Percentiles rank a stretch among this genome's conserved stretches.
phyloP scores from a whole-genome alignment of 2,888 invertebrate species.

The Patella pellucida region DNA sequence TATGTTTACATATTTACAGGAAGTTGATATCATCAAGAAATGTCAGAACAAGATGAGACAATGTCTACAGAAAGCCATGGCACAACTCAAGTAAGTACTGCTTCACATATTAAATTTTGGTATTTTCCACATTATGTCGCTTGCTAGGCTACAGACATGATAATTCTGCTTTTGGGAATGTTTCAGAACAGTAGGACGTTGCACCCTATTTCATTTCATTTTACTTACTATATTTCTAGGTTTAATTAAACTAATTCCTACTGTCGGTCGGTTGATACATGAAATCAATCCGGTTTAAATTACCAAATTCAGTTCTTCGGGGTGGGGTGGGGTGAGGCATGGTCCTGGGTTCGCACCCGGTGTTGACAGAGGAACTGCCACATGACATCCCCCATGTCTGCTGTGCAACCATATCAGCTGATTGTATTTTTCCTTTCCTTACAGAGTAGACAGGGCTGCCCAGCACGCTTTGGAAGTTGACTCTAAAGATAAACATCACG shows the following conservation, averaged over 20 bases:
- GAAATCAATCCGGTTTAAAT: too few species aligned
- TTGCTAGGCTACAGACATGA: too few species aligned
- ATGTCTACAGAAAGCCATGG: constrained; percentile 77
- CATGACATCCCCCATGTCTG: not conserved
- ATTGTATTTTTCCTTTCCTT: not conserved
- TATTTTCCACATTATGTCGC: too few species aligned
- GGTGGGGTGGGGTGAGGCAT: too few species aligned
- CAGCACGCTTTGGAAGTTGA: constrained; percentile 88
- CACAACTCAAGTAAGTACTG: constrained; percentile 71
- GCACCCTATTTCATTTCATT: not conserved
- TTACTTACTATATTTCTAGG: not conserved
- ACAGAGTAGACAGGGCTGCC: constrained; percentile 68
- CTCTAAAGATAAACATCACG: constrained; percentile 88
- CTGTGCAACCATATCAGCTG: not conserved
- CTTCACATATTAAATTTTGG: too few species aligned
- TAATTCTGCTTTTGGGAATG: too few species aligned
- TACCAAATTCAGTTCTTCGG: too few species aligned
- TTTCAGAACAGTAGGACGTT: not conserved
- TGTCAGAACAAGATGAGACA: constrained; percentile 83
- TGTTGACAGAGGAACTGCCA: too few species aligned
- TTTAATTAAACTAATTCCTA: not conserved
- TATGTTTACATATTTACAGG: constrained; percentile 68
- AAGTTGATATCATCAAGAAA: constrained; percentile 84
- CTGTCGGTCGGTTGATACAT: too few species aligned
- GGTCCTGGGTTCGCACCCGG: too few species aligned